phyloP scores from a whole-genome alignment of 2,888 invertebrate species.

The Cheilosia impressa region DNA sequence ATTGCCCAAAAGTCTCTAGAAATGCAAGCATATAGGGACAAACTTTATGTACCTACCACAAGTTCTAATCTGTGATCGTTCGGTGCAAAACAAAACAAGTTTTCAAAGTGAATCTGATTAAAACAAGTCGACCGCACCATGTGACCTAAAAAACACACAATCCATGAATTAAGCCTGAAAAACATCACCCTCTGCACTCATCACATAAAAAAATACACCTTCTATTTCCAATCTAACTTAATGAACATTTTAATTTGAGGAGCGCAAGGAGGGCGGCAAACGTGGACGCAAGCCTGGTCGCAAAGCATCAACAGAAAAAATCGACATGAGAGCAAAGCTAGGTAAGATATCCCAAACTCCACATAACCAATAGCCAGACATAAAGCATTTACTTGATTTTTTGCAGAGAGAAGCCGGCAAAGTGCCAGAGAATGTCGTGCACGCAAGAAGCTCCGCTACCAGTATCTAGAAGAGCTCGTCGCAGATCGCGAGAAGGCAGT shows the following conservation, averaged over 20 bases:
- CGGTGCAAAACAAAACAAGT: no score
- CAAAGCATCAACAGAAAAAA: constrained; percentile 92
- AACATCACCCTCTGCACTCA: background rate
- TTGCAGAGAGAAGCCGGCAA: constrained; percentile 95
- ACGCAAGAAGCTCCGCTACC: constrained; percentile 97
- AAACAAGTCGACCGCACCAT: no score
- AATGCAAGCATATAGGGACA: no score
- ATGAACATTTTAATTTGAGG: constrained; percentile 77
- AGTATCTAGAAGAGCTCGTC: constrained; percentile 97
- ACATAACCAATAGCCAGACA: background rate
- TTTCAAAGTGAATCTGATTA: no score
- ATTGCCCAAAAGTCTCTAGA: no score
- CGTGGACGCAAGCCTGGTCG: constrained; percentile 95
- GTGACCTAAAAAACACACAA: no score
- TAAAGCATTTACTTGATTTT: background rate
- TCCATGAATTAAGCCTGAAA: background rate
- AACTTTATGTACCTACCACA: no score
- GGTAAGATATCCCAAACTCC: constrained; percentile 84
- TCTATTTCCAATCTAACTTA: constrained; percentile 23
- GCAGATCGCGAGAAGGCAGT: constrained; percentile 97
- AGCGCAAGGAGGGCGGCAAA: constrained; percentile 92
- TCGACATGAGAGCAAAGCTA: constrained; percentile 97
- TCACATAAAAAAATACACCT: background rate
- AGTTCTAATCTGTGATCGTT: no score
- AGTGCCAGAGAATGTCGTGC: constrained; percentile 99